Conservation (phyloP, 1,140 invertebrate species). For the Brachystomella parvula region DNA sequence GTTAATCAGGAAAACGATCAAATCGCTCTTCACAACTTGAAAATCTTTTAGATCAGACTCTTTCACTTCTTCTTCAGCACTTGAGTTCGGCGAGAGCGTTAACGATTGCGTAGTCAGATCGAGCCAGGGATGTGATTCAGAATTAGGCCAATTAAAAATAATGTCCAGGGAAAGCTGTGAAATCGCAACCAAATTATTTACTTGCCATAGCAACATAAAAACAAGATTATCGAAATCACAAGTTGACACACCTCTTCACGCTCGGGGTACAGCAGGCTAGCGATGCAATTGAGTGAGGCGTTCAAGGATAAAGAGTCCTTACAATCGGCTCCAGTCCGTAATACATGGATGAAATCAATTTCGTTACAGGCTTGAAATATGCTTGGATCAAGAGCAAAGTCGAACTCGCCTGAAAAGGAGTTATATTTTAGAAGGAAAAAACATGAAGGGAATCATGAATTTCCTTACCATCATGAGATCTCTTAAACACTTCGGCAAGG, state of each 20-base stretch:
- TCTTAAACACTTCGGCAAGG: slow-evolving; percentile 66
- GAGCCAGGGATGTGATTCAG: slow-evolving; percentile 52
- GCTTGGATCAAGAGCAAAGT: slow-evolving; percentile 51
- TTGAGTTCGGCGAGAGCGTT: slow-evolving; percentile 21
- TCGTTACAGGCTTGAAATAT: slow-evolving; percentile 50
- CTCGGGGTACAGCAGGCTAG: slow-evolving; percentile 62
- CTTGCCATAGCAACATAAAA: too few species aligned
- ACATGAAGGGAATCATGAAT: too few species aligned
- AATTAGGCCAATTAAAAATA: slow-evolving; percentile 17
- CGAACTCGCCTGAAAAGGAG: slow-evolving; percentile 50
- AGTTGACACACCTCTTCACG: slow-evolving; percentile 59
- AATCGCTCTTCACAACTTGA: slow-evolving; percentile 67
- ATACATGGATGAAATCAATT: slow-evolving; percentile 62
- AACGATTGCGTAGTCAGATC: slow-evolving; percentile 43
- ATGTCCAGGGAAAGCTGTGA: slow-evolving; percentile 41
- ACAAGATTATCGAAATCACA: neutral
- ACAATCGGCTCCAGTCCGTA: slow-evolving; percentile 79
- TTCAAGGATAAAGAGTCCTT: slow-evolving; percentile 61
- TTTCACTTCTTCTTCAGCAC: slow-evolving; percentile 53
- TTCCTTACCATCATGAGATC: slow-evolving; percentile 55
- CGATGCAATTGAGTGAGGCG: slow-evolving; percentile 61
- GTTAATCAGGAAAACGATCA: slow-evolving; percentile 48
- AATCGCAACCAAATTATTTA: slow-evolving; percentile 56
- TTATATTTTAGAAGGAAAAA: too few species aligned
- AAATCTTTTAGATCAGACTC: slow-evolving; percentile 67